These are phyloP conservation scores for Periphyllus acericola DNA, from an alignment of 2,888 invertebrate species.

Conservation along the genomic window DNA sequence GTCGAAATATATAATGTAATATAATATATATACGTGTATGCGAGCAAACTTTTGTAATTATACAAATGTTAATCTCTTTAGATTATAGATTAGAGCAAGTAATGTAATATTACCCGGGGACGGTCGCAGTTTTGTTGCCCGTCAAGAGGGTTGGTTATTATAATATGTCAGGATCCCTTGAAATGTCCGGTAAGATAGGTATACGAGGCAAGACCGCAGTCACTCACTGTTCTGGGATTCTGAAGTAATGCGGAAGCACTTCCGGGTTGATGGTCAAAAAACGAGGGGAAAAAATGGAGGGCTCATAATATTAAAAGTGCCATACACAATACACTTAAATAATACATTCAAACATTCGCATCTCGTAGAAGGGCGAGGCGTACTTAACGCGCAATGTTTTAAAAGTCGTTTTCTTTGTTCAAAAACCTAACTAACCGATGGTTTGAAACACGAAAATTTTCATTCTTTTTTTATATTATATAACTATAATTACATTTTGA, in stretches of 20 bases:
- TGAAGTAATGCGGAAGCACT: neutral
- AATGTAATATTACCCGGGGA: slow-evolving; percentile 22
- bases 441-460: neutral
- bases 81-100: neutral
- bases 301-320: neutral
- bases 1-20: neutral
- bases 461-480: neutral
- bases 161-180: neutral
- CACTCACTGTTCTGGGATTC: neutral
- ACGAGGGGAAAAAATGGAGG: neutral
- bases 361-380: neutral
- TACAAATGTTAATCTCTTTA: slow-evolving; percentile 32
- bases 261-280: neutral
- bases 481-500: neutral
- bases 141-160: slow-evolving; percentile 3
- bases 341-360: neutral
- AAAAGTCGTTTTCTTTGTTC: slow-evolving; percentile 11
- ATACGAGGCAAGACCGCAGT: no score
- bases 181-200: slow-evolving; percentile 10
- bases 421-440: neutral
- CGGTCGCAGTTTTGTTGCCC: neutral
- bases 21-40: neutral
- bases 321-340: slow-evolving; percentile 4
- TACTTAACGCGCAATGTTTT: neutral
- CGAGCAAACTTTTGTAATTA: slow-evolving; percentile 21